A percentile compares a stretch with the other conserved stretches of the same genome.
phyloP scores from a whole-genome alignment of 1,140 invertebrate species.

The Drosophila mayri region DNA sequence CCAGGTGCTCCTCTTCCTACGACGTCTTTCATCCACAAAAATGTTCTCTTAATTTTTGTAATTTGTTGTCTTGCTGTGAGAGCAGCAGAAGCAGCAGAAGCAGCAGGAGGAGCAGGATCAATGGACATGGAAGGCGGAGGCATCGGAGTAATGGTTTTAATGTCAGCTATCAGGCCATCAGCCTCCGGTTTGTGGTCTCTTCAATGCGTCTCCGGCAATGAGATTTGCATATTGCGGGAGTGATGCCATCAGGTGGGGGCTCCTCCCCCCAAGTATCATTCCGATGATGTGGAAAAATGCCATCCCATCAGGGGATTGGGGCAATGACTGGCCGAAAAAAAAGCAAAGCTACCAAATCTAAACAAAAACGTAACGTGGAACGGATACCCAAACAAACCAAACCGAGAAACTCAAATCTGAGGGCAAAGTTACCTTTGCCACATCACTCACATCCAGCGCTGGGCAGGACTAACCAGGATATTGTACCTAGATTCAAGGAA shows the following conservation, averaged over 20 bases:
- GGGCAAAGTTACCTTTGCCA: constrained; percentile 36
- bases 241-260: constrained; percentile 39
- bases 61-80: constrained; percentile 60
- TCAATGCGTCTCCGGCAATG: constrained; percentile 48
- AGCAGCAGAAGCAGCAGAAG: background rate
- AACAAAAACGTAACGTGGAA: constrained; percentile 25
- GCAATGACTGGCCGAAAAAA: constrained; percentile 60
- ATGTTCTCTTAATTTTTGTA: constrained; percentile 76
- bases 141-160: constrained; percentile 48
- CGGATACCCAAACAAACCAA: constrained; percentile 23
- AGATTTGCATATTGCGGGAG: constrained; percentile 69
- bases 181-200: constrained; percentile 43
- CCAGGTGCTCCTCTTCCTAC: background rate
- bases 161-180: constrained; percentile 53
- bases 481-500: background rate
- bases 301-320: constrained; percentile 22
- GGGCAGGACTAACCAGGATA: background rate
- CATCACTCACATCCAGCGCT: constrained; percentile 3
- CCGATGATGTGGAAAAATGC: constrained; percentile 32
- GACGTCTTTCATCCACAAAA: constrained; percentile 51
- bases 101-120: background rate
- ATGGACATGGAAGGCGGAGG: background rate
- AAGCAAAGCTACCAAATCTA: constrained; percentile 37
- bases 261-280: constrained; percentile 5
- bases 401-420: constrained; percentile 12